Evolutionary conservation across 2,797 vertebrate species (phyloP), one percentile per base, ranked within the genome.

Genomic region (Pterois miles): DNA sequence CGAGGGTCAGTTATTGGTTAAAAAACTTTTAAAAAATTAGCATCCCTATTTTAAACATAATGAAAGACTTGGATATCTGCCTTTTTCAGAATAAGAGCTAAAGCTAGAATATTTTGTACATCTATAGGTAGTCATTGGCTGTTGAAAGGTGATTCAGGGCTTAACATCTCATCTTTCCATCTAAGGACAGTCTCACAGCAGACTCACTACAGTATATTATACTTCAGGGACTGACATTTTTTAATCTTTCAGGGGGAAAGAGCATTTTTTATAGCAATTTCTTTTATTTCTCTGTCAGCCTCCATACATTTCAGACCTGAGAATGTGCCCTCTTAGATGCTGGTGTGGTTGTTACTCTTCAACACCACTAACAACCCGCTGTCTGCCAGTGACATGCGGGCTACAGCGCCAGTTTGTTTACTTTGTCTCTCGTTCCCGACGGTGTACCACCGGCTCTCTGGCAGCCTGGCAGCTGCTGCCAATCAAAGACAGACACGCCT

Each of bases 401-500:
- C 67, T 22, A 59, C 40, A 33, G 38, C 9, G 14, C 14, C 0
- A 16, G 8, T 23, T 25, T 70, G 56, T 70, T 70, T 70, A 34
- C 40, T 33, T 40, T 58, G 20, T 46, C 20, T 58, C 27, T 48
- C 1, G 13, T 70, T 57, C 38, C 54, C 54, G 23, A 18, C 27
- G 9, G 53, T 69, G 66, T 14, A 31, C n/a, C 52, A 43, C 36
- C 9, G 13, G 66, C 52, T n/a, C 52, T 25, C 66, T 56, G 66
- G 66, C 66, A 68, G 66, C 52, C 52, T 29, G 66, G 16, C 52
- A 56, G 66, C 52, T 38, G 23, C 3, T 68, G 52, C 57, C 66
- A 40, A 29, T 68, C 66, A 68, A 27, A 56, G 18, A 13, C 52
- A 43, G 52, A 40, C 52, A 20, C 34, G 13, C 46, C 29, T 53